A percentile compares a stretch with the other conserved stretches of the same genome.
phyloP scores from a whole-genome alignment of 1,140 invertebrate genomes.

The Drosophila ohnishii region DNA sequence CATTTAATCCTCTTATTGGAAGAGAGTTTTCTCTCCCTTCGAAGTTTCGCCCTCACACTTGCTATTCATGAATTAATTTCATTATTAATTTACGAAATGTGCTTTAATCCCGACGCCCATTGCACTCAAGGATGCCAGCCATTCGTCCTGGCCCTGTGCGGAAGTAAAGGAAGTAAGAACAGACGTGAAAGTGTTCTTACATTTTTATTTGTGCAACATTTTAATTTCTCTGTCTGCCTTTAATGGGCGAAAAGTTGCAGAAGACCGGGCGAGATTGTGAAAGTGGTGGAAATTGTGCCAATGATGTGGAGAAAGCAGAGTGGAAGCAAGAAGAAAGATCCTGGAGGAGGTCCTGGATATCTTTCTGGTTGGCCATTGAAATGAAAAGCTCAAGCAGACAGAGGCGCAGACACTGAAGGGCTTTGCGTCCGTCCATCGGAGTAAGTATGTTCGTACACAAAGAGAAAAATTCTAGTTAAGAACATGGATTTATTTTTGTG shows the following conservation, averaged over 20 bases:
- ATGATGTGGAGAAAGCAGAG: not conserved
- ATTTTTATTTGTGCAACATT: slow-evolving; percentile 66
- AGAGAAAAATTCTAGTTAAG: too few species aligned
- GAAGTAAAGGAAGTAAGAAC: slow-evolving; percentile 2
- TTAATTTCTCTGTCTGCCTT: slow-evolving; percentile 51
- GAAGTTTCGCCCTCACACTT: slow-evolving; percentile 9
- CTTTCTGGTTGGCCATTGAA: slow-evolving; percentile 11
- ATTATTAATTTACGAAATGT: slow-evolving; percentile 63
- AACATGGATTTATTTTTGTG: not conserved
- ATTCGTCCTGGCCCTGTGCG: not conserved
- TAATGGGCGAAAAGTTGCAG: slow-evolving; percentile 28
- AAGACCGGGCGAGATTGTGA: not conserved
- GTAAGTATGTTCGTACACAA: not conserved
- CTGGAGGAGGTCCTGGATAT: slow-evolving; percentile 1
- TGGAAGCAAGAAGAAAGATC: not conserved
- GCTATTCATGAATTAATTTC: slow-evolving; percentile 48
- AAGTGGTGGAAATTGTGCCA: slow-evolving; percentile 7
- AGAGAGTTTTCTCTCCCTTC: slow-evolving; percentile 1
- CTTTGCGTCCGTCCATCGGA: not conserved
- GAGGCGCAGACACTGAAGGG: slow-evolving; percentile 21
- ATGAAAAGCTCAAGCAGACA: slow-evolving; percentile 29
- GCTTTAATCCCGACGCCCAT: slow-evolving; percentile 12
- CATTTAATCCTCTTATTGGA: slow-evolving; percentile 4
- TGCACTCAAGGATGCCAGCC: slow-evolving; percentile 28
- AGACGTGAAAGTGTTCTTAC: slow-evolving; percentile 44